Conservation (phyloP, 2,888 invertebrate genomes). For the Amblyjoppa fuscipennis region DNA sequence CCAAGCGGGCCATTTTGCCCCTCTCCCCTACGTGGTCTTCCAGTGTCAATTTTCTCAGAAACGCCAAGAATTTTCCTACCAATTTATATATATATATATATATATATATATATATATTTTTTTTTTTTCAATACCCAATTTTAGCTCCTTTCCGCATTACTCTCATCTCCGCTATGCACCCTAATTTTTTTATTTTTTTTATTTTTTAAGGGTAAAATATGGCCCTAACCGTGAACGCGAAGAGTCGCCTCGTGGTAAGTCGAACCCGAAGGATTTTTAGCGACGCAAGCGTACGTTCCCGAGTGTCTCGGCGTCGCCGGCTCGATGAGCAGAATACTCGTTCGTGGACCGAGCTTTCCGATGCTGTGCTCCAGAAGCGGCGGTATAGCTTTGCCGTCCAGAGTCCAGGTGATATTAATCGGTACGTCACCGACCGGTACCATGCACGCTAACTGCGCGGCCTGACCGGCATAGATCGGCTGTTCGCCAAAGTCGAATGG, state of each 20-base stretch:
- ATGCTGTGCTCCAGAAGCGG: conserved; percentile 82
- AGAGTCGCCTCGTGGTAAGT: conserved; percentile 86
- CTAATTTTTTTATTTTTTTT: background rate
- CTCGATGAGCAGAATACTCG: conserved; percentile 85
- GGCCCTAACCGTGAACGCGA: conserved; percentile 88
- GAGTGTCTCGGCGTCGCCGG: conserved; percentile 85
- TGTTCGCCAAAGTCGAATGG: conserved; percentile 93
- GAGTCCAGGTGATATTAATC: conserved; percentile 87
- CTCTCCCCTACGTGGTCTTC: no score
- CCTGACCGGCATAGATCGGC: conserved; percentile 92
- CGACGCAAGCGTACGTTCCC: conserved; percentile 88
- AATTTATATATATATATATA: no score
- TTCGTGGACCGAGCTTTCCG: conserved; percentile 82
- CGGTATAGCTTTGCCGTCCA: conserved; percentile 85
- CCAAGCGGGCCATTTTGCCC: no score
- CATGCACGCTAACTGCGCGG: conserved; percentile 91
- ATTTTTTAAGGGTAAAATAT: background rate
- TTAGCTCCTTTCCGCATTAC: background rate
- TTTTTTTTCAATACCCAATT: no score
- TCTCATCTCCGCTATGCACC: background rate
- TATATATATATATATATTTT: no score
- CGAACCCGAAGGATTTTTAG: conserved; percentile 87
- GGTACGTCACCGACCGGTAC: conserved; percentile 88
- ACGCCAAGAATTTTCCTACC: no score
- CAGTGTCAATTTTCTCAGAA: no score